Conservation (phyloP, 1,140 invertebrate genomes). For the Aphaenogaster ashmeadi region DNA sequence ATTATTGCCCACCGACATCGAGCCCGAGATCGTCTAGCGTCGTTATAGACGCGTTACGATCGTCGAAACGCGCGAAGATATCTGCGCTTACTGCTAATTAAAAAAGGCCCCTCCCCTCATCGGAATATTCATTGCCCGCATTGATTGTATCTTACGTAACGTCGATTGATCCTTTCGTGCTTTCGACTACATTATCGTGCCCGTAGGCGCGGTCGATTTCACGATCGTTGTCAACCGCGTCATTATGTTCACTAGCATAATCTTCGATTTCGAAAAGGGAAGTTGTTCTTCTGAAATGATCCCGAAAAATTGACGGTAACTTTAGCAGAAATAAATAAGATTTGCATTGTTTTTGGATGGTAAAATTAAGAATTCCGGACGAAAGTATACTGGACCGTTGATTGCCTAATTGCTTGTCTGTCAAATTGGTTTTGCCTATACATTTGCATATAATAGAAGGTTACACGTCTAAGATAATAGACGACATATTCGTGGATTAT, state of each 20-base stretch:
- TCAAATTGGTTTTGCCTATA: neutral
- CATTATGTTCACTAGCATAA: neutral
- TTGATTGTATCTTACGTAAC: constrained; percentile 53
- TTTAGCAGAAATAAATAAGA: neutral
- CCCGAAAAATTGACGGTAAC: neutral
- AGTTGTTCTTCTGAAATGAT: neutral
- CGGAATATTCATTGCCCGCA: constrained; percentile 36
- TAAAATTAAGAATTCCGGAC: neutral
- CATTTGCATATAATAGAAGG: constrained; percentile 47
- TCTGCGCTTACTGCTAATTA: constrained; percentile 41
- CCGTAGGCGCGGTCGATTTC: neutral
- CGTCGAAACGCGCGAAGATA: constrained; percentile 38
- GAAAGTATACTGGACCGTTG: neutral
- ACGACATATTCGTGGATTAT: constrained; percentile 24
- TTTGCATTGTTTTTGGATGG: neutral
- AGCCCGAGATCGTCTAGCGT: neutral
- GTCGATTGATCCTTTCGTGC: constrained; percentile 19
- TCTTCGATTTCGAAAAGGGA: neutral
- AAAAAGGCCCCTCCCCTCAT: constrained; percentile 15
- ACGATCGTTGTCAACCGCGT: constrained; percentile 5
- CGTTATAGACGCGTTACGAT: constrained; percentile 36
- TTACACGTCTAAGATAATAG: neutral
- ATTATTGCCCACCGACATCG: constrained; percentile 28
- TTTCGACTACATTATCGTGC: constrained; percentile 9
- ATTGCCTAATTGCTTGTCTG: constrained; percentile 2